Evolutionary conservation across 2,797 vertebrate species (phyloP), one percentile per base, ranked within the genome.

Genomic region (Muscicapa striata): DNA sequence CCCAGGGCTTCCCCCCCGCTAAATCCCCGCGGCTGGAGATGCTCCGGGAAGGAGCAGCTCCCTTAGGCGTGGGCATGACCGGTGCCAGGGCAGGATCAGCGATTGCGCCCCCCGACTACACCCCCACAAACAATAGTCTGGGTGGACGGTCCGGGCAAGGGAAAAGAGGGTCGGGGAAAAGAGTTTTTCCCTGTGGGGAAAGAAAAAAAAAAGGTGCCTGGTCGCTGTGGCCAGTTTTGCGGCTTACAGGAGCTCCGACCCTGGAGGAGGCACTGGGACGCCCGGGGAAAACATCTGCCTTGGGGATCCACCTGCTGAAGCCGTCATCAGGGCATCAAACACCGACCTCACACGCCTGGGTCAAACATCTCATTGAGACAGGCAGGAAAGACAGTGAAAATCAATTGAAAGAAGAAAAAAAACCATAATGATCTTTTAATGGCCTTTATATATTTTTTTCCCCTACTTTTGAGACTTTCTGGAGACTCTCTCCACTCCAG

Each of bases 201-300:
- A 63, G 6, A 18, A 17, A 27, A 18, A 48, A 23, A 57, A 38
- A 30, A 14, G 0, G 13, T 24, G 10, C 29, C 51, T 11, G 32
- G 2, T 24, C 4, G 1, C 12, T 87, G n/a, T 7, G 55, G 29
- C 9, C 19, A 10, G 1, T 57, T 81, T 32, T 22, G 48, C 34
- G 34, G 27, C 11, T 69, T 27, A 9, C 38, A 7, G 14, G 22
- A 45, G 24, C 49, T 80, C 57, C 30, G 10, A 51, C 4, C 10
- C 4, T 1, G 32, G 48, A 0, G 4, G 22, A 41, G 43, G 17
- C 24, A 29, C n/a, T 2, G 10, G 32, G n/a, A 83, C 2, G 38
- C 13, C 27, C 22, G 1, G 6, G 13, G 3, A 11, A 15, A 52
- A 52, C 8, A 9, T 59, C 20, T 3, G 11, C 46, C 6, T 2